phyloP scores from a whole-genome alignment of 2,113 vertebrate species.

The Gulo gulo region DNA sequence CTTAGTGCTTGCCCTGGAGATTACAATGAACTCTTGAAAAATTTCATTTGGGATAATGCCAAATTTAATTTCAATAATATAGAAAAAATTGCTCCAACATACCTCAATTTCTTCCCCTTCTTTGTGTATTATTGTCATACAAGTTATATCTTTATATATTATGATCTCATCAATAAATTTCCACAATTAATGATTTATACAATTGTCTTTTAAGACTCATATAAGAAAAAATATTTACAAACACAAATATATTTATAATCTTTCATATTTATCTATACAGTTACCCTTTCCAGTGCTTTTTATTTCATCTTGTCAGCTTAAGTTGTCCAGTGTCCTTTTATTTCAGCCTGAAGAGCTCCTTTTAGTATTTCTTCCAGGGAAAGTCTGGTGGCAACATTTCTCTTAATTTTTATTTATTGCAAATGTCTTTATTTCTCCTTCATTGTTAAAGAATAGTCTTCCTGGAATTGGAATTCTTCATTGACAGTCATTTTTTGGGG shows the following conservation, averaged over 20 bases:
- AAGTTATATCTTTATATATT: not conserved
- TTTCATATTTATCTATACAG: not conserved
- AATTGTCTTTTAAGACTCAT: not conserved
- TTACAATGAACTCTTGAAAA: not conserved
- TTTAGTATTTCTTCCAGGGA: not conserved
- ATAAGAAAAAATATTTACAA: not conserved
- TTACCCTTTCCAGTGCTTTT: not conserved
- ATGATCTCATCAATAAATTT: not conserved
- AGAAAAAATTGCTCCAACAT: not conserved
- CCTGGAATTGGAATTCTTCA: not conserved
- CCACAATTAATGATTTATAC: not conserved
- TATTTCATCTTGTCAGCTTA: not conserved
- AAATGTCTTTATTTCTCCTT: not conserved
- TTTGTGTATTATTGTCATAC: not conserved
- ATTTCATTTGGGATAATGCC: not conserved
- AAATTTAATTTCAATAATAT: not conserved
- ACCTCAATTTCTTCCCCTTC: not conserved
- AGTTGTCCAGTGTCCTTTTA: not conserved
- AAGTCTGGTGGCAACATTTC: not conserved
- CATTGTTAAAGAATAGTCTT: not conserved
- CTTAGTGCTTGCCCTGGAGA: not conserved
- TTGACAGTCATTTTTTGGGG: not conserved
- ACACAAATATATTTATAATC: not conserved
- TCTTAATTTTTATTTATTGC: not conserved
- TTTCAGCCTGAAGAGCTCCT: not conserved